A percentile compares a stretch with the other conserved stretches of the same genome.
phyloP scores from a whole-genome alignment of 2,797 vertebrate genomes.

The Darevskia mixta region DNA sequence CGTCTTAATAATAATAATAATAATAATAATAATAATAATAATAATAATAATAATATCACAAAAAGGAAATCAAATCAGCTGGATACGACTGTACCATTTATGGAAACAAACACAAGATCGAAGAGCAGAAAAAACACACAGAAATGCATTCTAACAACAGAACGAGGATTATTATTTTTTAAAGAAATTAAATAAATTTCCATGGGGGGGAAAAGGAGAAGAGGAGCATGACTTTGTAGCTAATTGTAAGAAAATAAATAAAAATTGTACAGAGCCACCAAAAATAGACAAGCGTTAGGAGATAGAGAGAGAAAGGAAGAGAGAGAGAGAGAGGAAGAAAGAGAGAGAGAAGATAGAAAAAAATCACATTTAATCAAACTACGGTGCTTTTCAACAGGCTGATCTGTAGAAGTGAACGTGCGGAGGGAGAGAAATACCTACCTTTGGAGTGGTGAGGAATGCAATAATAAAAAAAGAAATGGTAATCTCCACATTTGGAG shows the following conservation, averaged over 20 bases:
- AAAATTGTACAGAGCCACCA: constrained; percentile 76
- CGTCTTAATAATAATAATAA: constrained; percentile 39
- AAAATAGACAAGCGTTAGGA: constrained; percentile 75
- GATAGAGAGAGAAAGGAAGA: constrained; percentile 60
- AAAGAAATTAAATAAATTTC: constrained; percentile 76
- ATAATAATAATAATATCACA: constrained; percentile 37
- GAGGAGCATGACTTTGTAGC: constrained; percentile 76
- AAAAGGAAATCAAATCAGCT: constrained; percentile 57
- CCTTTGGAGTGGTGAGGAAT: constrained; percentile 97
- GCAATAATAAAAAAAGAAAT: constrained; percentile 94
- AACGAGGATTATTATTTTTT: constrained; percentile 67
- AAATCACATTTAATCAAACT: constrained; percentile 96
- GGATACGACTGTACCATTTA: constrained; percentile 55
- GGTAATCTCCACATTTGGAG: constrained; percentile 96
- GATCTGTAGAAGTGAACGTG: constrained; percentile 98
- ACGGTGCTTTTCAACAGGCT: constrained; percentile 97
- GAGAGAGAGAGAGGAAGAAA: constrained; percentile 31
- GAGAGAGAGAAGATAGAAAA: constrained; percentile 56
- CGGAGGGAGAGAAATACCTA: constrained; percentile 97
- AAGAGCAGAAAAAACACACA: constrained; percentile 88
- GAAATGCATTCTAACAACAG: constrained; percentile 91
- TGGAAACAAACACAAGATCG: constrained; percentile 69
- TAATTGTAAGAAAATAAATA: constrained; percentile 74
- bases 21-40: constrained; percentile 1
- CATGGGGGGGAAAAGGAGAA: constrained; percentile 79